Percentiles rank a stretch among this genome's conserved stretches.
Evolutionary conservation across 2,888 invertebrate species (phyloP).

Genomic region (Quadroppia sp.): DNA sequence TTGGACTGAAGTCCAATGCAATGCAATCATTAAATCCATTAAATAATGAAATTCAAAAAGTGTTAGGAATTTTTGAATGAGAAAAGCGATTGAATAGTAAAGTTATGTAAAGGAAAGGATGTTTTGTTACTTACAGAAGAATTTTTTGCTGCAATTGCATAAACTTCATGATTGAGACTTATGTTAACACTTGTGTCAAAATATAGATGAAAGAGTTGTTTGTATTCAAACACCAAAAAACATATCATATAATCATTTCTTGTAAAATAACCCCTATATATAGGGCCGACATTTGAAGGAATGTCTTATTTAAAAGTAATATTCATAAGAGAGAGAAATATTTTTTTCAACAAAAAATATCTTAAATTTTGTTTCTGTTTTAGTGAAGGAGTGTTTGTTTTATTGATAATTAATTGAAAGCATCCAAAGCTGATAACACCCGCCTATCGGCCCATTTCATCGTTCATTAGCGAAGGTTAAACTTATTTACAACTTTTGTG

Average conservation of each 20-base stretch:
- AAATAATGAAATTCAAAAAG: too few relatives aligned
- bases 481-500: too few relatives aligned
- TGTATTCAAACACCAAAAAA: not conserved
- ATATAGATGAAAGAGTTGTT: not conserved
- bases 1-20: too few relatives aligned
- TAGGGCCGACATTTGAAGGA: constrained; percentile 19
- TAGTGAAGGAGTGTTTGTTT: too few relatives aligned
- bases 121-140: constrained; percentile 7
- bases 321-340: not conserved
- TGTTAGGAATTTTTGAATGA: not conserved
- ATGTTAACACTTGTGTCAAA: not conserved
- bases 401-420: too few relatives aligned
- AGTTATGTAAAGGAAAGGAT: not conserved
- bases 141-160: constrained; percentile 14
- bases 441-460: constrained; percentile 11
- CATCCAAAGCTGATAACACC: constrained; percentile 11
- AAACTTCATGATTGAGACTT: constrained; percentile 10
- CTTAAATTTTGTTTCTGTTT: not conserved
- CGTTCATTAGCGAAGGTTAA: constrained; percentile 15
- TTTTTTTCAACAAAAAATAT: not conserved
- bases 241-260: not conserved
- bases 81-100: not conserved
- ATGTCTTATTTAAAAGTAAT: constrained; percentile 5
- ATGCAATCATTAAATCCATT: too few relatives aligned
- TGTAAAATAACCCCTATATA: not conserved